Evolutionary conservation across 1,140 invertebrate genomes (phyloP).

Genomic region (Brachionus manjavacas): DNA sequence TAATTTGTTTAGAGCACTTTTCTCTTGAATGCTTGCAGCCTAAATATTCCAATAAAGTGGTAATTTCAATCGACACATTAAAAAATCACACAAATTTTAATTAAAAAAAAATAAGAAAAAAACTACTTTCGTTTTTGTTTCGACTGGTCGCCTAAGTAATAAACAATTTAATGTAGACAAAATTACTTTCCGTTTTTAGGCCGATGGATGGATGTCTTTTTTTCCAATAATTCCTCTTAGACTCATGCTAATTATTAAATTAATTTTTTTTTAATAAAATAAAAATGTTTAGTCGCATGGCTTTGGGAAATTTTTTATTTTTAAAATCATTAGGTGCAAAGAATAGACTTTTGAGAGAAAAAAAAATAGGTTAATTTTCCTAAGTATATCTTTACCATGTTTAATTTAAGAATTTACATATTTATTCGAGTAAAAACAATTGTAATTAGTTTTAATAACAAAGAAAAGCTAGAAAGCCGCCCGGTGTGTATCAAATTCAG

Average conservation of each 20-base stretch:
- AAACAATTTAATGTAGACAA: not conserved
- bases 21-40: not conserved
- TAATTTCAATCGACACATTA: not conserved
- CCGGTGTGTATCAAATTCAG: not conserved
- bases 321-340: not conserved
- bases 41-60: not conserved
- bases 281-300: not conserved
- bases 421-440: conserved; percentile 1
- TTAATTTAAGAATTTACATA: not conserved
- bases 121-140: not conserved
- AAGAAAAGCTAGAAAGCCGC: not conserved
- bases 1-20: not conserved
- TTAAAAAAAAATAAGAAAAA: not conserved
- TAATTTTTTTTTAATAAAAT: not conserved
- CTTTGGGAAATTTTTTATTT: not conserved
- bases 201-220: not conserved
- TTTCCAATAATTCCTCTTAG: not conserved
- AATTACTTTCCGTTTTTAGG: not conserved
- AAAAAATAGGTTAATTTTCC: not conserved
- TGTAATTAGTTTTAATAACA: not conserved
- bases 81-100: not conserved
- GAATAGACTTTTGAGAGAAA: not conserved
- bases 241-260: not conserved
- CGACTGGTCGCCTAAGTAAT: conserved; percentile 1
- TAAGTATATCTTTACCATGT: not conserved